phyloP scores from a whole-genome alignment of 2,888 invertebrate genomes.

The Drosophila macrospina region DNA sequence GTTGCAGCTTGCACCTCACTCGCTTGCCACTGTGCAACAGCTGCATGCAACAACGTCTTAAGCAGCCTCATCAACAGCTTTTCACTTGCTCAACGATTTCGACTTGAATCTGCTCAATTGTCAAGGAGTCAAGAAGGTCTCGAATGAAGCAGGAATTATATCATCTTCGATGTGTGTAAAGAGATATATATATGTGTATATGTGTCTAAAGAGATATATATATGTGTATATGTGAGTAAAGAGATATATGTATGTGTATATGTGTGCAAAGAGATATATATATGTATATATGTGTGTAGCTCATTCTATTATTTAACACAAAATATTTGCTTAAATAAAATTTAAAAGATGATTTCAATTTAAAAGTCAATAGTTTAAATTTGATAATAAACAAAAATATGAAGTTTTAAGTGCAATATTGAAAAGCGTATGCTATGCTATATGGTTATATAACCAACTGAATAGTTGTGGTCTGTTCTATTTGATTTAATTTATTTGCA shows the following conservation, averaged over 20 bases:
- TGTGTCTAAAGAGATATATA: background rate
- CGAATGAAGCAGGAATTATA: too few species aligned
- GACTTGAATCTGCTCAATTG: background rate
- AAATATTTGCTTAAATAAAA: too few species aligned
- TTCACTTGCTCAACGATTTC: background rate
- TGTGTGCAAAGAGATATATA: too few species aligned
- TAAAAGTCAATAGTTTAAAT: background rate
- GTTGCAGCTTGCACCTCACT: too few species aligned
- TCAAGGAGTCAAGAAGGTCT: background rate
- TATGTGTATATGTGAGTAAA: background rate
- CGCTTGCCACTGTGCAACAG: too few species aligned
- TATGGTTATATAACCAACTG: background rate
- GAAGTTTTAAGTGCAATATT: background rate
- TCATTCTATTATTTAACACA: too few species aligned
- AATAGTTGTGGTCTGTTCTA: constrained; percentile 9
- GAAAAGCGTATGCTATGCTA: background rate
- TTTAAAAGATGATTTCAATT: too few species aligned
- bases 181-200: too few species aligned
- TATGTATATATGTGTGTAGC: too few species aligned
- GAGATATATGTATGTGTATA: too few species aligned
- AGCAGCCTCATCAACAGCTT: background rate
- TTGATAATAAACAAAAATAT: background rate
- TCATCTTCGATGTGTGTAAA: too few species aligned
- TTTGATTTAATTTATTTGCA: constrained; percentile 9
- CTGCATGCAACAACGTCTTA: too few species aligned